Conservation (phyloP, 2,113 vertebrate species). For the Panthera leo region DNA sequence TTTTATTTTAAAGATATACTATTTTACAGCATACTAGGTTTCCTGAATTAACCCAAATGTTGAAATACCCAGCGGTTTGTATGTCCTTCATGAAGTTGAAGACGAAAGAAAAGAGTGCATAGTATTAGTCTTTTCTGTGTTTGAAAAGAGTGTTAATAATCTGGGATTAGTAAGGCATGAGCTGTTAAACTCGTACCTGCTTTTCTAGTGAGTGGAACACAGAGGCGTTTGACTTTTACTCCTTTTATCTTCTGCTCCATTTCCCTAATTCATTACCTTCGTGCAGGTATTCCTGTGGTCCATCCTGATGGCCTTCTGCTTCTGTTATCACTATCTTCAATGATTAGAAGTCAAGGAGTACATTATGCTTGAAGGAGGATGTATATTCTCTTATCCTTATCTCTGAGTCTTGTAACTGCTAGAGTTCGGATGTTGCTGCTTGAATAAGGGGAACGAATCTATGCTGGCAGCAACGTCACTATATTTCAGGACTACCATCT, state of each 20-base stretch:
- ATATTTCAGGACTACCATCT: neutral
- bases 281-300: neutral
- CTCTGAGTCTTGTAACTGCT: neutral
- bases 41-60: neutral
- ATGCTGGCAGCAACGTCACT: neutral
- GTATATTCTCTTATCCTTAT: neutral
- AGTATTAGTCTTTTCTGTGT: slow-evolving; percentile 25
- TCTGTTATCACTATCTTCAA: neutral
- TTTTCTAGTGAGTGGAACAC: slow-evolving; percentile 45
- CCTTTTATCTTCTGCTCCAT: neutral
- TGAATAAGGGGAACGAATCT: neutral
- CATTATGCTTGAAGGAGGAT: neutral
- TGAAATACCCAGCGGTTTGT: neutral
- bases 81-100: slow-evolving; percentile 37
- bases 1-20: neutral
- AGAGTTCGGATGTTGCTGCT: slow-evolving; percentile 6
- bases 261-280: neutral
- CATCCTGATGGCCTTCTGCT: neutral
- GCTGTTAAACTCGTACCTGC: neutral
- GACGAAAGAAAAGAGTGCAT: neutral
- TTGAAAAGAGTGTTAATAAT: slow-evolving; percentile 44
- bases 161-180: neutral
- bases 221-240: slow-evolving; percentile 4
- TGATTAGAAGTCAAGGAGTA: neutral
- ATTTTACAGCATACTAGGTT: neutral